phyloP scores from a whole-genome alignment of 2,113 vertebrate genomes.

The Pteruthius melanotis region DNA sequence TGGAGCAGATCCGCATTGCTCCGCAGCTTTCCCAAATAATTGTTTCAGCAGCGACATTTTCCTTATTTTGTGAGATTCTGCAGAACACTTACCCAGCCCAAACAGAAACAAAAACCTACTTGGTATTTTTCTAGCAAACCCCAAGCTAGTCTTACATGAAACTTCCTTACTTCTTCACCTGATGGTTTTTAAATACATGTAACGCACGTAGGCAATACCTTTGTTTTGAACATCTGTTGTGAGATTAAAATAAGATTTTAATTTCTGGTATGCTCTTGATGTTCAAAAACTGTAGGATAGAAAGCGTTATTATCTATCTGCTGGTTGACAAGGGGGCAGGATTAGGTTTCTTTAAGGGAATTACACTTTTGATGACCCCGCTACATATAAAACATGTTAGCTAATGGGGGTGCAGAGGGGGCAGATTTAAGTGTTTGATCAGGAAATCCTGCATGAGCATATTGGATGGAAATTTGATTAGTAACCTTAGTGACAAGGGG shows the following conservation, averaged over 20 bases:
- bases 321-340: conserved; percentile 78
- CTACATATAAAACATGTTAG: conserved; percentile 92
- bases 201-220: background rate
- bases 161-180: conserved; percentile 52
- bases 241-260: conserved; percentile 67
- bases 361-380: conserved; percentile 90
- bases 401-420: conserved; percentile 84
- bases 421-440: conserved; percentile 87
- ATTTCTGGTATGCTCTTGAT: conserved; percentile 69
- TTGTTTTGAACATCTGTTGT: conserved; percentile 61
- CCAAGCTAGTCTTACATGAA: background rate
- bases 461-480: conserved; percentile 95
- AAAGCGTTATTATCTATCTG: conserved; percentile 74
- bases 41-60: background rate
- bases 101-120: background rate
- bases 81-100: background rate
- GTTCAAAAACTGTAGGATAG: conserved; percentile 63
- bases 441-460: conserved; percentile 86
- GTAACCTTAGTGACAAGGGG: conserved; percentile 88
- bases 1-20: background rate
- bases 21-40: background rate
- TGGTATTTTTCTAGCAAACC: background rate
- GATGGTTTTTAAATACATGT: background rate
- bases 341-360: conserved; percentile 90
- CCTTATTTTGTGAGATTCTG: background rate